These are phyloP conservation scores for Psammodynastes pulverulentus DNA, from an alignment of 2,113 vertebrate species.

Conservation along the genomic window DNA sequence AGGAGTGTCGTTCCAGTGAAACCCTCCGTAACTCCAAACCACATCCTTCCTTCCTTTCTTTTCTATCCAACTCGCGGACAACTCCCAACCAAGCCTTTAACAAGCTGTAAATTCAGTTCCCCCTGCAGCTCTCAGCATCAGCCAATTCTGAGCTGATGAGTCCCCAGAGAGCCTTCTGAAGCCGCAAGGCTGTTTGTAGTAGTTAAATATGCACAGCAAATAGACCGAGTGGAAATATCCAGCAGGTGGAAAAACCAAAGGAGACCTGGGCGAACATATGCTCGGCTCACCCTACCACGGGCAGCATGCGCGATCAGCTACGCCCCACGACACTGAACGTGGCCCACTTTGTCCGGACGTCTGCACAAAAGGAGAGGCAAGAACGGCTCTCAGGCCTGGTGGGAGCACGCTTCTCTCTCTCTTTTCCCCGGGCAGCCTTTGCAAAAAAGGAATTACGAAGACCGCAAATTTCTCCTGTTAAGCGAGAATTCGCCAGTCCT, in stretches of 20 bases:
- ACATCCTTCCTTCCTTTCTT: neutral
- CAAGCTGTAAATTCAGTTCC: neutral
- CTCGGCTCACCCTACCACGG: neutral
- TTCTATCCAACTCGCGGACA: neutral
- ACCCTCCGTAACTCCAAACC: neutral
- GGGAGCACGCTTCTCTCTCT: neutral
- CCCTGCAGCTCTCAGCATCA: neutral
- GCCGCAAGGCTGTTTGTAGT: neutral
- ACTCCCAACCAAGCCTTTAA: neutral
- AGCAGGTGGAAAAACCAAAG: neutral
- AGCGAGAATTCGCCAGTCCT: neutral
- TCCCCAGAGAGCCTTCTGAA: neutral
- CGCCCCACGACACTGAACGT: neutral
- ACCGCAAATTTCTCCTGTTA: neutral
- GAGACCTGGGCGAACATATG: neutral
- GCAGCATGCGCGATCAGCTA: neutral
- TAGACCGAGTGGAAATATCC: neutral
- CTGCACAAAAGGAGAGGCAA: neutral
- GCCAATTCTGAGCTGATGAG: neutral
- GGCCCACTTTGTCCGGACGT: neutral
- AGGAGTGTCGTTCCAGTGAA: neutral
- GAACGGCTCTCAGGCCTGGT: neutral
- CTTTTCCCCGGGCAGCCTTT: neutral
- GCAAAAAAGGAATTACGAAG: neutral
- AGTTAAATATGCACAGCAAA: neutral